Conservation (phyloP, 2,888 invertebrate species). For the Catocala nupta region DNA sequence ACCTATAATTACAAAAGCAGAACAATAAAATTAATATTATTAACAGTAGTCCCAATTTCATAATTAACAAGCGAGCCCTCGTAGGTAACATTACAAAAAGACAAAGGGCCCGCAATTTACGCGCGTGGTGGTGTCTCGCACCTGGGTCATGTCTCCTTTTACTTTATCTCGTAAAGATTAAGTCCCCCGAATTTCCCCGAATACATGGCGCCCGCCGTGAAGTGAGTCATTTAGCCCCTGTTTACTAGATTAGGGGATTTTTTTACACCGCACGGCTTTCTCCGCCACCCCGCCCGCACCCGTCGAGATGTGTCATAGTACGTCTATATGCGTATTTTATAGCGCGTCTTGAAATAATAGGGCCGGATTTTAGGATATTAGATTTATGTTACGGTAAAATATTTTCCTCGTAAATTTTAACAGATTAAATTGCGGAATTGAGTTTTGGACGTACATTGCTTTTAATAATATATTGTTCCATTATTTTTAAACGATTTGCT, state of each 20-base stretch:
- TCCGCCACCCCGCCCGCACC: slow-evolving; percentile 60
- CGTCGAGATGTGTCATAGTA: slow-evolving; percentile 73
- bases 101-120: slow-evolving; percentile 79
- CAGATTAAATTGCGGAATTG: slow-evolving; percentile 27
- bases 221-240: slow-evolving; percentile 86
- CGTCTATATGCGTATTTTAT: slow-evolving; percentile 69
- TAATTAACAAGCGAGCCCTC: slow-evolving; percentile 73
- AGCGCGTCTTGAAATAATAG: slow-evolving; percentile 65
- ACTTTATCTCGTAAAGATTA: slow-evolving; percentile 86
- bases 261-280: slow-evolving; percentile 82
- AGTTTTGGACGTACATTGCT: slow-evolving; percentile 19
- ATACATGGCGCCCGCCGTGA: slow-evolving; percentile 78
- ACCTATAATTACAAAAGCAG: slow-evolving; percentile 1
- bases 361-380: slow-evolving; percentile 66
- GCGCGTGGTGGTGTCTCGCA: slow-evolving; percentile 73
- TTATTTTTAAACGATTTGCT: no score
- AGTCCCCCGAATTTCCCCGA: slow-evolving; percentile 80
- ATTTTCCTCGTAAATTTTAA: slow-evolving; percentile 33
- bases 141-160: slow-evolving; percentile 87
- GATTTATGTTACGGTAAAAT: slow-evolving; percentile 43
- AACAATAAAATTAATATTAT: slow-evolving; percentile 59
- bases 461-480: slow-evolving; percentile 12
- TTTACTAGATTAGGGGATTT: slow-evolving; percentile 87
- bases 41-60: slow-evolving; percentile 72
- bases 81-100: slow-evolving; percentile 71